These are phyloP conservation scores for Caenorhabditis drosophilae DNA, from an alignment of 2,888 invertebrate species.

Conservation along the genomic window DNA sequence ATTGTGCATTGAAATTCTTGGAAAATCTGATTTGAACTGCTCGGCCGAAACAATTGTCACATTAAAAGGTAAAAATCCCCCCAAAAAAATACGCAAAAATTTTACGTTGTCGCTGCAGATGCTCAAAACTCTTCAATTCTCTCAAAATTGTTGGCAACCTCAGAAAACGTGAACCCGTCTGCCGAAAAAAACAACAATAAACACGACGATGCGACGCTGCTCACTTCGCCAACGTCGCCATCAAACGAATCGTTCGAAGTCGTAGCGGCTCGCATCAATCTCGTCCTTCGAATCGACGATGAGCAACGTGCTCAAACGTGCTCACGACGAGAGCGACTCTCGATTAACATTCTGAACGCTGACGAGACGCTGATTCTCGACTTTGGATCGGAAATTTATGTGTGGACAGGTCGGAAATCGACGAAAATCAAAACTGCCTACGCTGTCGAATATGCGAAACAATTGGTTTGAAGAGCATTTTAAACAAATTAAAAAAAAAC, in stretches of 20 bases:
- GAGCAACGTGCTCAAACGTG: conserved; percentile 21
- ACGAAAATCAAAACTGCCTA: conserved; percentile 43
- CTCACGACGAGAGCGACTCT: conserved; percentile 14
- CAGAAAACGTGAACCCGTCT: conserved; percentile 15
- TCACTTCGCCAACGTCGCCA: no score
- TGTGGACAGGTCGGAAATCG: conserved; percentile 57
- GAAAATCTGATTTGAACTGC: conserved; percentile 54
- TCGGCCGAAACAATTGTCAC: conserved; percentile 26
- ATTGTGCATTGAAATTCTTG: conserved; percentile 51
- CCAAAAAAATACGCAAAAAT: no score
- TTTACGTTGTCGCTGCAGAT: no score
- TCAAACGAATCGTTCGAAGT: conserved; percentile 25
- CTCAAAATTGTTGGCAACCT: conserved; percentile 11
- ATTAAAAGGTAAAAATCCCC: no score
- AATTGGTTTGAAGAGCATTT: conserved; percentile 43
- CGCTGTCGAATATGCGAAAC: conserved; percentile 53
- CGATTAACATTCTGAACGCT: conserved; percentile 20
- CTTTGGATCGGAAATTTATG: conserved; percentile 63
- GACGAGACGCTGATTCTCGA: conserved; percentile 57
- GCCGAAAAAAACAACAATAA: no score
- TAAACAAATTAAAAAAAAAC: not conserved
- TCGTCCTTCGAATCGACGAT: conserved; percentile 23
- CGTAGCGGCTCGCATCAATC: conserved; percentile 14
- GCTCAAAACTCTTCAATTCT: not conserved
- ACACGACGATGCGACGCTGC: no score